phyloP scores from a whole-genome alignment of 1,140 invertebrate genomes.

The Zaprionus ghesquierei region DNA sequence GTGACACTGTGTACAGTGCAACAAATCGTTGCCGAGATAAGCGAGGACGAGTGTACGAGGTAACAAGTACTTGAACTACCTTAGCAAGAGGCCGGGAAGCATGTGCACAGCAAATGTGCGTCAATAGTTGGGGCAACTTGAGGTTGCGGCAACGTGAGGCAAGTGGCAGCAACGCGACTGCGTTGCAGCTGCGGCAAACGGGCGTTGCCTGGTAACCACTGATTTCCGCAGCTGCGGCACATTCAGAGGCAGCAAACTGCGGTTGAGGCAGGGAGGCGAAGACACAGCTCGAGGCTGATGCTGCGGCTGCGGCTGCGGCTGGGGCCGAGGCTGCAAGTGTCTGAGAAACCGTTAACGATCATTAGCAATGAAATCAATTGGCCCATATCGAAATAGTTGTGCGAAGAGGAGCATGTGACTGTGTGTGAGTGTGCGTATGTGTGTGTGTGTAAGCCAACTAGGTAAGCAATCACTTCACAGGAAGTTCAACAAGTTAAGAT shows the following conservation, averaged over 20 bases:
- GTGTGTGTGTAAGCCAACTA: slow-evolving; percentile 13
- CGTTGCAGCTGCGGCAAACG: slow-evolving; percentile 36
- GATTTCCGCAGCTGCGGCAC: slow-evolving; percentile 53
- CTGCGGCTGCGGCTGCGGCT: neutral
- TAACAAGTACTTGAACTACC: slow-evolving; percentile 16
- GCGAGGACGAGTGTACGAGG: neutral
- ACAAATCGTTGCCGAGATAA: slow-evolving; percentile 15
- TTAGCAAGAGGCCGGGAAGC: slow-evolving; percentile 1
- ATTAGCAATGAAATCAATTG: slow-evolving; percentile 78
- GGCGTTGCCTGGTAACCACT: slow-evolving; percentile 65
- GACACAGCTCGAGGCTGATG: neutral
- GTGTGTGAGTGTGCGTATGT: slow-evolving; percentile 1
- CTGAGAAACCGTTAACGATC: slow-evolving; percentile 71
- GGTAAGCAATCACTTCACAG: slow-evolving; percentile 48
- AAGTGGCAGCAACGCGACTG: slow-evolving; percentile 2
- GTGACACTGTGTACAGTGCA: neutral
- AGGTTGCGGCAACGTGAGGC: neutral
- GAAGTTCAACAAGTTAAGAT: slow-evolving; percentile 60
- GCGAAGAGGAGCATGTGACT: slow-evolving; percentile 28
- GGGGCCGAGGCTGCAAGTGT: slow-evolving; percentile 55
- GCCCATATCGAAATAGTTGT: slow-evolving; percentile 67
- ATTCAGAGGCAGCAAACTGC: neutral
- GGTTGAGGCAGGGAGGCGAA: neutral
- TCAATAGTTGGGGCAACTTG: neutral
- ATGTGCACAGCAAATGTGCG: slow-evolving; percentile 12